Evolutionary conservation across 2,797 vertebrate genomes (phyloP).

Genomic region (Danio choprae): DNA sequence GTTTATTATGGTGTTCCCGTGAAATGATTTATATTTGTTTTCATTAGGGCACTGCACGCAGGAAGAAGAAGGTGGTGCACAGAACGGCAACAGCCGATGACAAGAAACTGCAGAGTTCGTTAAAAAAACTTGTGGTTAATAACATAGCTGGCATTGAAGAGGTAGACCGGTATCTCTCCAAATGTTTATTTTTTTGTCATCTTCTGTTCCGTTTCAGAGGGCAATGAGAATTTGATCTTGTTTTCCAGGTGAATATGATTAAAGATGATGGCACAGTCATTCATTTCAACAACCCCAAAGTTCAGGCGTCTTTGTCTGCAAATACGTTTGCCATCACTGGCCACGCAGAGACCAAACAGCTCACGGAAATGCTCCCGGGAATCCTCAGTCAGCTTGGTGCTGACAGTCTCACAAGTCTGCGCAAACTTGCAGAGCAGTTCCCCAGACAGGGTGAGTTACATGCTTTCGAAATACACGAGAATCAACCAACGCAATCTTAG

Average conservation of each 20-base stretch:
- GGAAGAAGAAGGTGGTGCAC: constrained; percentile 99
- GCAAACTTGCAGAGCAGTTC: constrained; percentile 97
- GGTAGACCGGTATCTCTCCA: constrained; percentile 73
- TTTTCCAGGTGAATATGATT: constrained; percentile 94
- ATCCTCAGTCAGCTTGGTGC: constrained; percentile 98
- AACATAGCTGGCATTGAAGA: constrained; percentile 99
- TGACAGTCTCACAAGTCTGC: constrained; percentile 97
- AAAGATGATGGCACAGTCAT: constrained; percentile 98
- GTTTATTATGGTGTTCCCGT: background rate
- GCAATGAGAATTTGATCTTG: background rate
- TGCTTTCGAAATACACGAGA: background rate
- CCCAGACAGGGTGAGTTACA: constrained; percentile 89
- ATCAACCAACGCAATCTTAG: too few relatives aligned
- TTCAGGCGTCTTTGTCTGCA: constrained; percentile 96
- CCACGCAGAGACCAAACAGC: constrained; percentile 96
- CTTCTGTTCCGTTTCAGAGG: background rate
- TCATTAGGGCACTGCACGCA: constrained; percentile 91
- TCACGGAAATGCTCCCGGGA: constrained; percentile 98
- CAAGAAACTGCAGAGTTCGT: constrained; percentile 97
- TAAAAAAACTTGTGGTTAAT: constrained; percentile 98
- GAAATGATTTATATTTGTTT: background rate
- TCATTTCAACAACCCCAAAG: constrained; percentile 99
- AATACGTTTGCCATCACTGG: constrained; percentile 98
- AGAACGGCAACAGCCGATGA: constrained; percentile 98
- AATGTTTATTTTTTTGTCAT: background rate